phyloP scores from a whole-genome alignment of 2,888 invertebrate genomes.

The Chrysolina oricalcia region DNA sequence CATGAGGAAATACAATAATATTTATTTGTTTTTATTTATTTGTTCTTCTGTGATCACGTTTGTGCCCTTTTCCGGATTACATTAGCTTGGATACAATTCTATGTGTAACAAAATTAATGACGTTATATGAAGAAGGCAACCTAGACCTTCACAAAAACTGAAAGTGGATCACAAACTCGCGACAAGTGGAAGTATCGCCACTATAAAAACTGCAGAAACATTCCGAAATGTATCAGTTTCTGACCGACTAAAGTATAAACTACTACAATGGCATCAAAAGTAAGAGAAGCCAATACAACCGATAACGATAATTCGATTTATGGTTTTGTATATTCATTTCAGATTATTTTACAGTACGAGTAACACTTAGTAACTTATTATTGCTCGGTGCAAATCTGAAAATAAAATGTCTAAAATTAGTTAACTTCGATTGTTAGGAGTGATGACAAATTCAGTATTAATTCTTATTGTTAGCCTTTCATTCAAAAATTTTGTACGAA shows the following conservation, averaged over 20 bases:
- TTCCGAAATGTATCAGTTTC: slow-evolving; percentile 59
- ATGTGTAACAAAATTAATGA: background rate
- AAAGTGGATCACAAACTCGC: slow-evolving; percentile 65
- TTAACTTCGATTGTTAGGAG: too few relatives aligned
- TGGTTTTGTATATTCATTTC: too few relatives aligned
- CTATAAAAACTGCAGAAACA: slow-evolving; percentile 59
- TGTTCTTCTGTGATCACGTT: too few relatives aligned
- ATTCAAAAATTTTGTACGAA: too few relatives aligned
- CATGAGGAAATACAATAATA: too few relatives aligned
- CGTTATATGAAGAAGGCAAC: slow-evolving; percentile 56
- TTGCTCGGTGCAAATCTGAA: too few relatives aligned
- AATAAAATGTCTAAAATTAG: too few relatives aligned
- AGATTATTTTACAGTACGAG: background rate
- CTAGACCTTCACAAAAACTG: slow-evolving; percentile 67
- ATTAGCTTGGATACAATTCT: background rate
- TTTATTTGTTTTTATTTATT: too few relatives aligned
- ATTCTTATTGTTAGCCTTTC: too few relatives aligned
- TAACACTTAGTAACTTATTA: too few relatives aligned
- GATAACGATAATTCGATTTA: too few relatives aligned
- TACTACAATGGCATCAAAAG: slow-evolving; percentile 64
- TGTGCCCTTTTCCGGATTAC: background rate
- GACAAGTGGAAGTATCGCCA: slow-evolving; percentile 46
- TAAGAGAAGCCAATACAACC: slow-evolving; percentile 50
- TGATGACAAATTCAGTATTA: too few relatives aligned
- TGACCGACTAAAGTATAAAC: slow-evolving; percentile 50